Evolutionary conservation across 2,888 invertebrate genomes (phyloP), one percentile per base, ranked within the genome.

Genomic region (Phymatocera aterrima): DNA sequence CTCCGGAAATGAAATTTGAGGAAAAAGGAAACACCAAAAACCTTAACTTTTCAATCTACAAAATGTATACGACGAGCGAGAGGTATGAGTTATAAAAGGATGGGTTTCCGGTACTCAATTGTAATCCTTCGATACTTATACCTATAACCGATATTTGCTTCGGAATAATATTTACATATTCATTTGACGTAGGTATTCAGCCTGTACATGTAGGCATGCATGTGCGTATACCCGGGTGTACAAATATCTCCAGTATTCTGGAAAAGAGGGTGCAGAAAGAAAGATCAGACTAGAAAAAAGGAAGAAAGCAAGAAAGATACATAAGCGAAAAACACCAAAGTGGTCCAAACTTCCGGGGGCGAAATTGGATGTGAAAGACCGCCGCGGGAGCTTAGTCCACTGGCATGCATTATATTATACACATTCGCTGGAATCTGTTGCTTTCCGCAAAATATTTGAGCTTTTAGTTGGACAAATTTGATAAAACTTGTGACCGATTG

Each of bases 291-390:
- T 8, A 15, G 43, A 43, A 43, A 43, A 12, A 1, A 43, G 8
- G 43, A 12, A 8, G 15, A 15, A 43, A 15, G 15, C 43, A 43
- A 43, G 15, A 43, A 43, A 43, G 10, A 15, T 43, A 8, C 8
- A 12, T 60, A 60, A 31, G 43, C 43, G 46, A 68, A 46, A 28
- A 43, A 43, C 24, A 46, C n/a, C 68, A 24, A 43, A 46, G 21
- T 21, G 68, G 68, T 2, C 37, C n/a, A n/a, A n/a, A n/a, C n/a
- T n/a, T n/a, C n/a, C 37, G 28, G 43, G 21, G 65, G 65, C 43
- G 21, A 65, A 65, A 65, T 65, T 65, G 65, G 65, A 65, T 65
- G 34, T 5, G 10, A 64, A 57, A 64, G 37, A 15, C 18, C 43
- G 8, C 60, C n/a, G 31, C n/a, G 15, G 34, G 15, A 60, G 60